Conservation (phyloP, 2,113 vertebrate species). For the Limnothrissa miodon region DNA sequence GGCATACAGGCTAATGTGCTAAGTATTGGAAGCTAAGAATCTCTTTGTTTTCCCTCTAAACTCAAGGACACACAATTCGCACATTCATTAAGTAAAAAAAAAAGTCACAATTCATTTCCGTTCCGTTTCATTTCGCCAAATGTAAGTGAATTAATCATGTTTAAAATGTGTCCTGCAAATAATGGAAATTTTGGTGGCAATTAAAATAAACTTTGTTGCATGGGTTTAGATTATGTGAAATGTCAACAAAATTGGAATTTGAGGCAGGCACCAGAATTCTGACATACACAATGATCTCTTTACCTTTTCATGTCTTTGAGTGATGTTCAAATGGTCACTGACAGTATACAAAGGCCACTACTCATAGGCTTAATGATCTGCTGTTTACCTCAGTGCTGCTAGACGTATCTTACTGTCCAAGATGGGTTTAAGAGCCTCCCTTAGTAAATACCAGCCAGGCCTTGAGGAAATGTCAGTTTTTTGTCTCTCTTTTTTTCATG, state of each 20-base stretch:
- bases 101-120: conserved; percentile 12
- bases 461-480: conserved; percentile 38
- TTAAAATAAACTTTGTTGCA: not conserved
- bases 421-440: not conserved
- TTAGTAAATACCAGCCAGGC: conserved; percentile 19
- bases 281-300: not conserved
- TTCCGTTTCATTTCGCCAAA: not conserved
- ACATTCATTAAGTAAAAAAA: conserved; percentile 13
- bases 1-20: conserved; percentile 71
- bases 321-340: not conserved
- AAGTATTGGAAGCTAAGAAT: conserved; percentile 82
- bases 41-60: conserved; percentile 79
- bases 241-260: not conserved
- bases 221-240: not conserved
- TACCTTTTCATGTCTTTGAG: not conserved
- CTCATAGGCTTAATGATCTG: not conserved
- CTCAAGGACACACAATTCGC: conserved; percentile 60
- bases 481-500: conserved; percentile 41
- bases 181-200: not conserved
- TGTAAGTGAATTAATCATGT: not conserved
- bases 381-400: not conserved
- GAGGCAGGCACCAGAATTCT: not conserved
- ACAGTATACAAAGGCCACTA: not conserved
- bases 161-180: not conserved
- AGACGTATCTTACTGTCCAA: not conserved